A percentile compares a stretch with the other conserved stretches of the same genome.
phyloP scores from a whole-genome alignment of 2,888 invertebrate species.

The Ryuthela nishihirai region DNA sequence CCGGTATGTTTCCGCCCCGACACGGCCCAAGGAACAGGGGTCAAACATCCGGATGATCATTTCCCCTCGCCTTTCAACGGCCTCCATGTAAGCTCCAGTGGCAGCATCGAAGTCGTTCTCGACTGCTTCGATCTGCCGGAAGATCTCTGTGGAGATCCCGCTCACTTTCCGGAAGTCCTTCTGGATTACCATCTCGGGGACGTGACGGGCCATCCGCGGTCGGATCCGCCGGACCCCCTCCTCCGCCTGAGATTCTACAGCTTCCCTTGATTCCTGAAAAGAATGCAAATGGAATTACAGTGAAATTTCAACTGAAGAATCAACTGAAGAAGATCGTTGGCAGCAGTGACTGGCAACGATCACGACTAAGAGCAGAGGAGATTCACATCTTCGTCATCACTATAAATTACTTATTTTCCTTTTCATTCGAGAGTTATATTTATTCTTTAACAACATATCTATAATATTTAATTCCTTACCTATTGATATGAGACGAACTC shows the following conservation, averaged over 20 bases:
- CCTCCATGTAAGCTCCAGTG: conserved; percentile 86
- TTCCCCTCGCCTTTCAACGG: conserved; percentile 82
- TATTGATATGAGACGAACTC: too few relatives aligned
- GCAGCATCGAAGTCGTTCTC: conserved; percentile 93
- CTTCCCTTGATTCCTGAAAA: conserved; percentile 45
- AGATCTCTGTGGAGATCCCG: conserved; percentile 77
- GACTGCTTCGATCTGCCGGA: conserved; percentile 93
- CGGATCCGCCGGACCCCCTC: conserved; percentile 52
- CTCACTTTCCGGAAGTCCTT: conserved; percentile 95
- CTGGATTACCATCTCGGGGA: conserved; percentile 63
- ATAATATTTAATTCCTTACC: too few relatives aligned
- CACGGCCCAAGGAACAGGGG: conserved; percentile 78
- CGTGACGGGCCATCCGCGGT: conserved; percentile 9
- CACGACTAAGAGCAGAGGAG: too few relatives aligned
- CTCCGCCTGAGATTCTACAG: conserved; percentile 53
- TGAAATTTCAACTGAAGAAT: too few relatives aligned
- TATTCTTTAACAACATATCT: too few relatives aligned
- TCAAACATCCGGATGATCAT: conserved; percentile 92
- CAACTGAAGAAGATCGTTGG: too few relatives aligned
- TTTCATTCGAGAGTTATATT: too few relatives aligned
- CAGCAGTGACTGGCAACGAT: too few relatives aligned
- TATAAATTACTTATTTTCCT: too few relatives aligned
- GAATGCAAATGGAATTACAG: too few relatives aligned
- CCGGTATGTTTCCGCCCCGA: conserved; percentile 81
- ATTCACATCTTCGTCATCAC: too few relatives aligned